Base-by-base conservation (phyloP, 2,113 vertebrate genomes). In the Oophaga pumilio region DNA sequence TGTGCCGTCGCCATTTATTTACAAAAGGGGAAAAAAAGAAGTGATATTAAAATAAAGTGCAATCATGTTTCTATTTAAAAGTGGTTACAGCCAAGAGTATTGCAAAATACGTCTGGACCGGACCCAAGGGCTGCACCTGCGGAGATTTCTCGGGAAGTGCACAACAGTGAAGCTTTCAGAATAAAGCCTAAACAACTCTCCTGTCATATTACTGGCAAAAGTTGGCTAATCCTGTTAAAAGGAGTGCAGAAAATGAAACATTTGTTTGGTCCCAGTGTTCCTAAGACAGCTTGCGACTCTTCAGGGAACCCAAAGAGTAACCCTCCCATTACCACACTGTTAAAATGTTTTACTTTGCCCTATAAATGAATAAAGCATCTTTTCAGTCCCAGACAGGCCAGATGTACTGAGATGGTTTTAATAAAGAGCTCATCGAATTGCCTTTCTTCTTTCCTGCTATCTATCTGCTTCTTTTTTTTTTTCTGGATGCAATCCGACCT, bases 51-150 rank as follows among this genome's bases (percentile, higher is more conserved):
- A 92, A 90, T 64, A 76, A 88, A 90, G 84, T 92, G 91, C 92
- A 92, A 92, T 91, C 88, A 60, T 90, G 66, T 89, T 93, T 92
- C 90, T 89, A 91, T 92, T 93, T 92, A 90, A 92, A 93, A 93
- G 90, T 87, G 49, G 91, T 91, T 93, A 90, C 89, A 91, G 93
- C 89, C 92, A 90, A 90, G 91, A 90, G 88, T 87, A 90, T 93
- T 94, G 92, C 93, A 93, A 94, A 94, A 95, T 91, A 90, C 89
- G 85, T 78, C 92, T 95, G 95, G 94, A 92, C 89, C 24, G 0
- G 77, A 85, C 90, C 92, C 94, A 95, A 92, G 64, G 90, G 76
- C 89, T 90, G 93, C 93, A 95, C 93, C 94, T 94, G 94, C 92
- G 88, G 74, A 86, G 89, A 92, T 91, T 91, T 91, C 92, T 92